Evolutionary conservation across 2,888 invertebrate species (phyloP).

Genomic region (Dicranocentrus wangi): DNA sequence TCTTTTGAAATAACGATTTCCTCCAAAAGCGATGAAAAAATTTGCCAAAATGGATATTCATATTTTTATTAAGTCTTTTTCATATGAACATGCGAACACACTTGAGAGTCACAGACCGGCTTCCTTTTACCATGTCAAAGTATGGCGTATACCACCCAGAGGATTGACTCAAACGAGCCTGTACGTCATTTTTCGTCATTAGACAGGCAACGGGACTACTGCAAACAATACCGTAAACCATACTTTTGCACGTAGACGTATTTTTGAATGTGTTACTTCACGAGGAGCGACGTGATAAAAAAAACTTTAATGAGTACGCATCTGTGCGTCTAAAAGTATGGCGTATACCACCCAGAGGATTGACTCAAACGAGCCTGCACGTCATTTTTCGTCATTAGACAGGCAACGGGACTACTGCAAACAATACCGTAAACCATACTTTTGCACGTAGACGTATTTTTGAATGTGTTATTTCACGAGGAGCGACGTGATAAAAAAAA

Average conservation of each 20-base stretch:
- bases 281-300: neutral
- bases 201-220: conserved; percentile 50
- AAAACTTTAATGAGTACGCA: no score
- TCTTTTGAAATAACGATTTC: conserved; percentile 2
- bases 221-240: conserved; percentile 50
- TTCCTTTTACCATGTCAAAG: conserved; percentile 10
- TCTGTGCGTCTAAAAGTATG: conserved; percentile 11
- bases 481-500: neutral
- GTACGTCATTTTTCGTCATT: conserved; percentile 32
- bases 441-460: neutral
- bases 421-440: conserved; percentile 42
- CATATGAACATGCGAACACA: neutral
- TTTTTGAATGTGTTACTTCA: neutral
- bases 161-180: conserved; percentile 26
- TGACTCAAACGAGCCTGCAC: conserved; percentile 28
- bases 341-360: conserved; percentile 26
- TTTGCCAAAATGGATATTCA: conserved; percentile 5
- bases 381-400: conserved; percentile 39
- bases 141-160: conserved; percentile 24
- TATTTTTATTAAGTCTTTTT: conserved; percentile 4
- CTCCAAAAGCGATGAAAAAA: neutral
- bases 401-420: conserved; percentile 49
- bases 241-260: neutral
- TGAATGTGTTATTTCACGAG: neutral
- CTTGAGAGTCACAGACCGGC: neutral